Percentiles rank a stretch among this genome's conserved stretches.
These are phyloP conservation scores for Notolabrus celidotus DNA, from an alignment of 2,797 vertebrate species.

Conservation along the genomic window DNA sequence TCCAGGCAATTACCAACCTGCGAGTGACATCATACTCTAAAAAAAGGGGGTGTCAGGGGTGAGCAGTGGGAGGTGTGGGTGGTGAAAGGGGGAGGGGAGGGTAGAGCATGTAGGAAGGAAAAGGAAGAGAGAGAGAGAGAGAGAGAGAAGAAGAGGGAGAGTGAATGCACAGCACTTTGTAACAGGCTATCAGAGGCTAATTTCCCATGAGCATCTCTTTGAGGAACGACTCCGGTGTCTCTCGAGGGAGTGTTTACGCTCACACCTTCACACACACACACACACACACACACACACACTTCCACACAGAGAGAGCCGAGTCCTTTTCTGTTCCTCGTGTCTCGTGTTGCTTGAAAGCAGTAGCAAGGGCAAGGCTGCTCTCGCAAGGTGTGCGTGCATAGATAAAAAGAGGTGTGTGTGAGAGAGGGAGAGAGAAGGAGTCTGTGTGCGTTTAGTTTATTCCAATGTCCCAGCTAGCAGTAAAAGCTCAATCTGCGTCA, in stretches of 20 bases:
- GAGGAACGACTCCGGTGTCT: conserved; percentile 62
- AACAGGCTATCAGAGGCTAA: conserved; percentile 72
- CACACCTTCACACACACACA: conserved; percentile 50
- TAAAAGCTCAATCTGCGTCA: conserved; percentile 80
- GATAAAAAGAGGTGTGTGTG: conserved; percentile 32
- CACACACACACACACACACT: conserved; percentile 33
- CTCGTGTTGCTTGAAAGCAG: conserved; percentile 52
- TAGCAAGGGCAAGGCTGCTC: conserved; percentile 49
- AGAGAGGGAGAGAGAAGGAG: not conserved
- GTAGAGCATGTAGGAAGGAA: conserved; percentile 15
- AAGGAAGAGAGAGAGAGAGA: not conserved
- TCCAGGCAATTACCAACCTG: conserved; percentile 28
- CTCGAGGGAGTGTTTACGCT: conserved; percentile 72
- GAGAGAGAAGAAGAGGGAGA: conserved; percentile 23
- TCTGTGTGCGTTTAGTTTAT: conserved; percentile 30
- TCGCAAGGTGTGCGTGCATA: conserved; percentile 45
- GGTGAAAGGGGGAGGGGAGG: conserved; percentile 29
- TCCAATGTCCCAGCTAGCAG: conserved; percentile 67
- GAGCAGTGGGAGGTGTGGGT: conserved; percentile 47
- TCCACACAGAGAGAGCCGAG: conserved; percentile 14
- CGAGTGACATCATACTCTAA: conserved; percentile 65
- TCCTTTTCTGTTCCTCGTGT: conserved; percentile 31
- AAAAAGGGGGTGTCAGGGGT: conserved; percentile 43
- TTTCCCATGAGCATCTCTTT: conserved; percentile 74
- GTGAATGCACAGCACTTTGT: conserved; percentile 53